These are phyloP conservation scores for Aplysina aerophoba DNA, from an alignment of 37 sponge, comb jelly and placozoan genomes.

Conservation along the genomic window DNA sequence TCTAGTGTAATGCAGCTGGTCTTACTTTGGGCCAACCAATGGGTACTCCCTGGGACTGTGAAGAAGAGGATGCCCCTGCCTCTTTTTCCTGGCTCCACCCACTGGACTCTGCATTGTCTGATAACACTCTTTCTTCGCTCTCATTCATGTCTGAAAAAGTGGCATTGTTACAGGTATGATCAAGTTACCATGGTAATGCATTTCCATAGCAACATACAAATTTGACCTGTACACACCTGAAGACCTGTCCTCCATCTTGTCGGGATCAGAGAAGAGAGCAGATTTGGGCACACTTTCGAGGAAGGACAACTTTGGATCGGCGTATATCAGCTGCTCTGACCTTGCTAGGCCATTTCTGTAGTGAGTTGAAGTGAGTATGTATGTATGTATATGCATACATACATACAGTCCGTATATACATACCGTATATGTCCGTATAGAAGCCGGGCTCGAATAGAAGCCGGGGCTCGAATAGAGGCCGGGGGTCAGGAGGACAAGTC, in stretches of 20 bases:
- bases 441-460: no score
- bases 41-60: constrained; percentile 47
- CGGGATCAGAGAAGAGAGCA: constrained; percentile 51
- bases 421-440: no score
- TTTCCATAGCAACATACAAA: constrained; percentile 1
- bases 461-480: no score
- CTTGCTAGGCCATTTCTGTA: constrained; percentile 80
- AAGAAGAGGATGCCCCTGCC: neutral
- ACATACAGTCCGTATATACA: no score
- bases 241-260: neutral
- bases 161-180: neutral
- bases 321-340: constrained; percentile 76
- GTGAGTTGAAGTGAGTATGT: neutral
- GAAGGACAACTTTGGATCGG: constrained; percentile 83
- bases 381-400: no score
- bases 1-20: neutral
- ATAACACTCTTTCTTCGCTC: neutral
- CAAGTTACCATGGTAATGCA: neutral
- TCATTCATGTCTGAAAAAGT: neutral
- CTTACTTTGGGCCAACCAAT: constrained; percentile 84
- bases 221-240: neutral
- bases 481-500: no score
- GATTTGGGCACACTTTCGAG: constrained; percentile 74
- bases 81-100: constrained; percentile 22
- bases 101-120: neutral